A percentile compares a stretch with the other conserved stretches of the same genome.
Evolutionary conservation across 2,113 vertebrate species (phyloP).

Genomic region (Macroglossus sobrinus): DNA sequence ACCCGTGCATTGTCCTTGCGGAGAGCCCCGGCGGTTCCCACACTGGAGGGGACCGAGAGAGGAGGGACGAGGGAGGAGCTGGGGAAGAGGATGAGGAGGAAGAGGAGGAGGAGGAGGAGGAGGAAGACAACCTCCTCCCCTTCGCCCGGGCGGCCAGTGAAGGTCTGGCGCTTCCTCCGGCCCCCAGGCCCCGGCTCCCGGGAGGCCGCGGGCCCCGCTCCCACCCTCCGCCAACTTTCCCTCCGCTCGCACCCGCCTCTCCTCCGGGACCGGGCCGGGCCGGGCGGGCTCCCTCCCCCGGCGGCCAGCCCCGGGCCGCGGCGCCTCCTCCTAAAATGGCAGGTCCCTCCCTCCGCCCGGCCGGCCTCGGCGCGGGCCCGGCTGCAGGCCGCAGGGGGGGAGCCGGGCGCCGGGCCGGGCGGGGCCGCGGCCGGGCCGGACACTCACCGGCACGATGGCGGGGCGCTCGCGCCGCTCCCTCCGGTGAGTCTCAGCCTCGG

Average conservation of each 20-base stretch:
- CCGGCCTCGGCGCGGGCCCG: conserved; percentile 31
- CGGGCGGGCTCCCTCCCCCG: conserved; percentile 37
- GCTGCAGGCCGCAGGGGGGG: conserved; percentile 38
- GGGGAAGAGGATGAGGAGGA: conserved; percentile 64
- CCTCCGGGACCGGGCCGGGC: conserved; percentile 39
- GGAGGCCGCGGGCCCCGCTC: conserved; percentile 41
- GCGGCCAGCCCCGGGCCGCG: conserved; percentile 30
- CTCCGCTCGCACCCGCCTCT: conserved; percentile 39
- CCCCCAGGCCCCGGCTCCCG: conserved; percentile 30
- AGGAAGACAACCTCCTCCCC: conserved; percentile 65
- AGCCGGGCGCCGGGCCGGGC: conserved; percentile 41
- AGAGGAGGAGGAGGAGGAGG: conserved; percentile 59
- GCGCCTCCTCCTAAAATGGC: conserved; percentile 73
- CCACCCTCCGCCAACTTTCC: conserved; percentile 61
- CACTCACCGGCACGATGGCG: conserved; percentile 73
- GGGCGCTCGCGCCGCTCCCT: conserved; percentile 60
- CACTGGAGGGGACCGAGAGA: conserved; percentile 69
- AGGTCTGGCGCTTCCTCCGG: conserved; percentile 42
- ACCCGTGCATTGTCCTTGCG: conserved; percentile 73
- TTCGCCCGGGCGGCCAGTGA: conserved; percentile 38
- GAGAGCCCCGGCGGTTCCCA: conserved; percentile 43
- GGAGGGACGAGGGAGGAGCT: conserved; percentile 77
- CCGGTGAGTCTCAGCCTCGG: conserved; percentile 63
- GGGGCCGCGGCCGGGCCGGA: conserved; percentile 51
- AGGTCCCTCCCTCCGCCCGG: conserved; percentile 68